Conservation (phyloP, 53 echinoderm and acorn worm genomes). For the Henricia sp. region DNA sequence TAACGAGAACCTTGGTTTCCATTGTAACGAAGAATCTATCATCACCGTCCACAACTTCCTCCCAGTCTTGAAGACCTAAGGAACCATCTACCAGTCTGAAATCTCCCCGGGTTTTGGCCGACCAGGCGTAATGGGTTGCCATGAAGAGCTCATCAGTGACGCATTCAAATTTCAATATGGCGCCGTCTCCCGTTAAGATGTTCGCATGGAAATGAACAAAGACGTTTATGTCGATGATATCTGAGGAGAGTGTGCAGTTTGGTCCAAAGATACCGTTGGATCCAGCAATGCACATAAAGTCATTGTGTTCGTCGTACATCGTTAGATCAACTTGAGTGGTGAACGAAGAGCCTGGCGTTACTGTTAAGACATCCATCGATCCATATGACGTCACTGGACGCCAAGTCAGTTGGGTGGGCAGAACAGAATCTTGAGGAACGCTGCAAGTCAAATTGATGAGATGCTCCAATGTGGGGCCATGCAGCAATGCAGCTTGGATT, state of each 20-base stretch:
- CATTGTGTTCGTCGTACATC: not conserved
- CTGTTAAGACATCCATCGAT: not conserved
- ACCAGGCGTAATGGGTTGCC: not conserved
- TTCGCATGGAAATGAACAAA: not conserved
- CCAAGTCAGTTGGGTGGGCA: slow-evolving; percentile 24
- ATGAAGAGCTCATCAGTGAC: not conserved
- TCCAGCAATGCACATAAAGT: slow-evolving; percentile 25
- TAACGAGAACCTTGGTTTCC: not conserved
- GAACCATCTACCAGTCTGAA: no score
- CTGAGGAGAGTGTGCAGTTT: slow-evolving; percentile 13
- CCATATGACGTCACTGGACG: not conserved
- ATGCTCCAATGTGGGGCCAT: not conserved
- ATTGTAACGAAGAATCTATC: not conserved
- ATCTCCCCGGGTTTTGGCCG: not conserved
- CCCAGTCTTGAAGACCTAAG: not conserved
- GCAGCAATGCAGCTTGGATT: slow-evolving; percentile 18
- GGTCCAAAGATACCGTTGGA: not conserved
- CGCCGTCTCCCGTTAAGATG: not conserved
- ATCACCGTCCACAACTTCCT: not conserved
- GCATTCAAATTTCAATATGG: slow-evolving; percentile 2
- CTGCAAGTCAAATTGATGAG: not conserved
- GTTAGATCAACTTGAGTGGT: not conserved
- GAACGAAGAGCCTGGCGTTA: not conserved
- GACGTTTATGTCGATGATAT: not conserved
- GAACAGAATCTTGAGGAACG: not conserved